A percentile compares a stretch with the other conserved stretches of the same genome.
Evolutionary conservation across 2,888 invertebrate genomes (phyloP).

Genomic region (Pecten maximus): DNA sequence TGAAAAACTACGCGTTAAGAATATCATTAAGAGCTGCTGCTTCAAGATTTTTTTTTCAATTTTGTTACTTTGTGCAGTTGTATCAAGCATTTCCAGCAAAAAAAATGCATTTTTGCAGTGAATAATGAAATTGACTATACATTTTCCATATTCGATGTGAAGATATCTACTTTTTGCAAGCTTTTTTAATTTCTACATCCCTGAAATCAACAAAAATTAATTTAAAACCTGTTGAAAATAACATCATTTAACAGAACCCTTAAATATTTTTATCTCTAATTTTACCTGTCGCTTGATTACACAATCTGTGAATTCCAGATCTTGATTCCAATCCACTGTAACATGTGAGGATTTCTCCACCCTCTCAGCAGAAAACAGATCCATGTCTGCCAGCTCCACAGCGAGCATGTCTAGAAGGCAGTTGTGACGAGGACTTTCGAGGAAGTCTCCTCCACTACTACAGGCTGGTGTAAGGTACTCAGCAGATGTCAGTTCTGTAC

Average conservation of each 20-base stretch:
- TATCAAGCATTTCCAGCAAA: no score
- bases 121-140: no score
- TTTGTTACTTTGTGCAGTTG: no score
- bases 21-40: no score
- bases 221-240: neutral
- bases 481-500: neutral
- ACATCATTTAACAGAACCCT: neutral
- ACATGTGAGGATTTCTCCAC: slow-evolving; percentile 68
- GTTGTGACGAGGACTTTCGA: slow-evolving; percentile 57
- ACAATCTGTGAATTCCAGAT: slow-evolving; percentile 80
- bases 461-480: slow-evolving; percentile 1
- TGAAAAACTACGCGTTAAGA: no score
- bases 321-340: slow-evolving; percentile 60
- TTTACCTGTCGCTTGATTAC: slow-evolving; percentile 78
- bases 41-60: no score
- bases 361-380: slow-evolving; percentile 88
- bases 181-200: no score
- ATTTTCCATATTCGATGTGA: no score
- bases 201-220: no score
- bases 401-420: slow-evolving; percentile 90
- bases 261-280: no score
- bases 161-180: no score
- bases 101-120: no score
- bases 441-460: neutral
- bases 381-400: slow-evolving; percentile 90